Base-by-base conservation (phyloP, 2,797 vertebrate species). In the Staurois parvus region DNA sequence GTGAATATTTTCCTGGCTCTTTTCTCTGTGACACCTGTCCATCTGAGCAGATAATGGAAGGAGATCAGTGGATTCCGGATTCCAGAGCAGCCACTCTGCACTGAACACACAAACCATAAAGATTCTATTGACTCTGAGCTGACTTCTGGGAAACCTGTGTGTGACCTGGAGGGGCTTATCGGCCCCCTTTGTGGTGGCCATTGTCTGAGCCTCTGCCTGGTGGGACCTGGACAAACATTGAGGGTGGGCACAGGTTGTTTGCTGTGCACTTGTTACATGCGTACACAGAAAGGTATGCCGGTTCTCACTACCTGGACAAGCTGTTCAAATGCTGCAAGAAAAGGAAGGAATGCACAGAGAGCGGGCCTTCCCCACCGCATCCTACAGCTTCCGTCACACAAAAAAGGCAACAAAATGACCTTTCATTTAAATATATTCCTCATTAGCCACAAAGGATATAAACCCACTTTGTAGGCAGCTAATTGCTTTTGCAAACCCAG, bases 91-190 rank as follows among this genome's bases (percentile, higher is more conserved):
- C 40, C 76, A 79, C 59, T 37, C 79, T 42, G 4, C 29, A 11
- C 28, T 72, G 32, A 30, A 34, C 77, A 79, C 24, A 79, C 84
- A 85, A 75, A 75, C 72, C 84, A 75, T 85, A 80, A 80, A 12
- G 12, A 3, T 64, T 40, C 30, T 48, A 17, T 64, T 32, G 21
- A 26, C 5, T 32, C 7, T 8, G 59, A 19, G 24, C 19, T 1
- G 64, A 68, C 12, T 76, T 26, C 42, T 30, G 24, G 59, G 78
- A 75, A 77, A 17, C 45, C 74, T 48, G 85, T 73, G 74, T 77
- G 34, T 82, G 84, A 81, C 32, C 67, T 77, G 52, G 11, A 28
- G n/a, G 17, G 70, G 32, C 81, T 77, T 82, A 81, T 66, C 48
- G 70, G 48, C 21, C 15, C 2, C 52, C 66, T 37, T 62, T 85